phyloP scores from a whole-genome alignment of 2,113 vertebrate species.

The Entomyzon cyanotis region DNA sequence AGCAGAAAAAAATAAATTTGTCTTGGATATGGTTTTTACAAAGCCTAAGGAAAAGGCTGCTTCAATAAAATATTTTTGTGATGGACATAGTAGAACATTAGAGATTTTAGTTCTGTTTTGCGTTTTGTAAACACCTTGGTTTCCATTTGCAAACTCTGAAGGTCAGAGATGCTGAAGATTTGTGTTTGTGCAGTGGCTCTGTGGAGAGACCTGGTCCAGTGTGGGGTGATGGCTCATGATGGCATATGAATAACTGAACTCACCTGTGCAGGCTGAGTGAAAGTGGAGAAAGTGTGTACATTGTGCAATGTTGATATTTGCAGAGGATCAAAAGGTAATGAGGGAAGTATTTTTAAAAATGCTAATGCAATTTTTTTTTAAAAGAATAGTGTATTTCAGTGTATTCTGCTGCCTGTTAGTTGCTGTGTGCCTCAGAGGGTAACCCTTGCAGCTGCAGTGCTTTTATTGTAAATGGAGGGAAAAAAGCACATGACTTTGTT shows the following conservation, averaged over 20 bases:
- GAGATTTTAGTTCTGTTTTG: background rate
- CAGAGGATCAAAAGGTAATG: background rate
- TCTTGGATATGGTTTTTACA: background rate
- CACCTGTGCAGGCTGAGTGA: background rate
- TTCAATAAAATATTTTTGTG: background rate
- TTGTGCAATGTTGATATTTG: background rate
- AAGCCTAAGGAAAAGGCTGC: background rate
- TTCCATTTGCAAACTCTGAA: background rate
- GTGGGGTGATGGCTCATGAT: background rate
- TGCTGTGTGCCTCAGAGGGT: background rate
- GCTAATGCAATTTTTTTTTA: background rate
- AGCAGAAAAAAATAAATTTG: background rate
- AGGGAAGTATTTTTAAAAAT: background rate
- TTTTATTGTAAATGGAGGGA: accelerated
- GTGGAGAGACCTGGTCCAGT: background rate
- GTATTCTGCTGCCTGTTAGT: background rate
- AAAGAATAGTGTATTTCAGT: background rate
- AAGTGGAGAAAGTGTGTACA: background rate
- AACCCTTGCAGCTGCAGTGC: background rate
- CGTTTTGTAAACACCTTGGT: background rate
- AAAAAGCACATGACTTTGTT: background rate
- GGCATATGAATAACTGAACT: background rate
- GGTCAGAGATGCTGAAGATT: background rate
- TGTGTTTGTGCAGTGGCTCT: background rate
- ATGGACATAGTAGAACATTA: background rate